Evolutionary conservation across 2,888 invertebrate genomes (phyloP), one percentile per base, ranked within the genome.

Genomic region (Anoplius nigerrimus): DNA sequence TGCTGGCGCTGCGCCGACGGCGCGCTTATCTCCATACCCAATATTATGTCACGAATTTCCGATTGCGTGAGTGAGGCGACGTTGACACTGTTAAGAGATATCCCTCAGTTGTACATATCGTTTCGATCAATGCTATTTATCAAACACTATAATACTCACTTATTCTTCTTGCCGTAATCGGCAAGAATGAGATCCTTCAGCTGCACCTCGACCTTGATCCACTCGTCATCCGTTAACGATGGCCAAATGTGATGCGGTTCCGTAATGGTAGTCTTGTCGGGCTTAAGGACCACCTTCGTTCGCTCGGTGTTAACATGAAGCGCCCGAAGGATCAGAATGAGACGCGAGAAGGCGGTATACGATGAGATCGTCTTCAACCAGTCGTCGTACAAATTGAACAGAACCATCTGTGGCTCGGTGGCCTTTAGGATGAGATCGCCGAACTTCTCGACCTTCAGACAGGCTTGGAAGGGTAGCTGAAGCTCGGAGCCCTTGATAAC

Each of bases 241-340:
- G 99, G 99, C 99, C 99, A 99, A 89, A 99, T 99, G 89, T 99
- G 99, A 91, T 99, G 99, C 0, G 98, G 95, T 89, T 99, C 99
- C 0, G 99, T 99, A 58, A 99, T 95, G 0, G 99, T 99, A 0
- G 98, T 99, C 90, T 99, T 99, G 89, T 99, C 99, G 0, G 99
- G 99, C 88, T 99, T 99, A 63, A 99, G 91, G 58, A 99, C 95
- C 11, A 99, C 98, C 89, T 99, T 99, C 0, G 99, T 99, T 63
- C 99, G 92, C 88, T 99, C 99, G 4, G 99, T 99, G 89, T 99
- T 99, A 51, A 99, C 99, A 89, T 99, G 99, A 22, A 99, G 91
- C 0, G 99, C 99, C 79, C 99, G 92, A 66, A 99, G 91, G 74
- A 99, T 99, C 43, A 99, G 91, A 87, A 99, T 99, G 75, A 99